Percentiles rank a stretch among this genome's conserved stretches.
These are phyloP conservation scores for Xestia rhomboidea DNA, from an alignment of 2,888 invertebrate genomes.

Conservation along the genomic window DNA sequence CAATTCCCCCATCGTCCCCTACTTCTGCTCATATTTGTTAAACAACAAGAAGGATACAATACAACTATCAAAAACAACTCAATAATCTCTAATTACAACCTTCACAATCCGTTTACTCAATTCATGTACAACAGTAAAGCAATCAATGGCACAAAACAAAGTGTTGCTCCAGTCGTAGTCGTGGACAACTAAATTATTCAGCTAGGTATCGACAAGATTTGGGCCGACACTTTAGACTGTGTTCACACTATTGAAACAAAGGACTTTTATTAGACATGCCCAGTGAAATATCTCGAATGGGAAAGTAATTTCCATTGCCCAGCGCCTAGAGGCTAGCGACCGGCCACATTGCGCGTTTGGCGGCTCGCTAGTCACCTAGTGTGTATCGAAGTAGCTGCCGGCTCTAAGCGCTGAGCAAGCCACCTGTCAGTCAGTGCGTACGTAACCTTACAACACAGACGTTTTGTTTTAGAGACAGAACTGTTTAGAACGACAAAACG, in stretches of 20 bases:
- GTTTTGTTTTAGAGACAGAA: background rate
- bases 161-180: slow-evolving; percentile 5
- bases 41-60: background rate
- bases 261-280: background rate
- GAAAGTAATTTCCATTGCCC: background rate
- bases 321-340: too few species aligned
- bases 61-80: background rate
- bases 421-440: too few species aligned
- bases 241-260: slow-evolving; percentile 13
- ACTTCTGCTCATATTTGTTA: background rate
- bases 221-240: background rate
- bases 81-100: background rate
- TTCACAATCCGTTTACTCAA: background rate
- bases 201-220: slow-evolving; percentile 21
- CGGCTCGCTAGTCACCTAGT: too few species aligned
- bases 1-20: too few species aligned
- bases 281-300: background rate
- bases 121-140: background rate
- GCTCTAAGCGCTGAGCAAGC: too few species aligned
- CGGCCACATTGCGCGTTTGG: too few species aligned
- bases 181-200: slow-evolving; percentile 40
- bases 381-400: too few species aligned
- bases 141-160: slow-evolving; percentile 20
- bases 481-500: background rate
- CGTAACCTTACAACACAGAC: background rate